phyloP scores from a whole-genome alignment of 2,797 vertebrate species.

The Vultur gryphus region DNA sequence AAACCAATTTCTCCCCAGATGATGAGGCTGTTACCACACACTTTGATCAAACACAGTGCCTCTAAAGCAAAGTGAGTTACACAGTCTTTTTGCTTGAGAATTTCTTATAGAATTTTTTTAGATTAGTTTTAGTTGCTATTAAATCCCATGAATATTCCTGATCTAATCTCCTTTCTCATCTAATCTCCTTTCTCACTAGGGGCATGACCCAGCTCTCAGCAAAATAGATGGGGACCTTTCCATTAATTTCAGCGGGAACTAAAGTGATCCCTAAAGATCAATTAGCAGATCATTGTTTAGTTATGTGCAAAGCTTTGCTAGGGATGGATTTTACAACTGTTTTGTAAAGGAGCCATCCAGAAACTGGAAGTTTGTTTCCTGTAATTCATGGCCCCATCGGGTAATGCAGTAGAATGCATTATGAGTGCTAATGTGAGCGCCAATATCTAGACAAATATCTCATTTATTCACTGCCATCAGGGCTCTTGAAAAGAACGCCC shows the following conservation, averaged over 20 bases:
- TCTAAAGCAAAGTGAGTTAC: neutral
- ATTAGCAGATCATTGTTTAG: neutral
- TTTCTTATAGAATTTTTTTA: neutral
- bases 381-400: neutral
- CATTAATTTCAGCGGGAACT: neutral
- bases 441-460: neutral
- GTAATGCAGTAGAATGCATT: neutral
- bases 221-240: neutral
- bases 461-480: neutral
- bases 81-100: neutral
- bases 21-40: neutral
- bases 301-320: neutral
- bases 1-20: neutral
- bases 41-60: neutral
- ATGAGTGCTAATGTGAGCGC: neutral
- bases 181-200: neutral
- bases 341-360: neutral
- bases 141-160: neutral
- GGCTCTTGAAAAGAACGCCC: neutral
- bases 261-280: neutral
- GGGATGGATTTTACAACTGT: neutral
- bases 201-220: neutral
- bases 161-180: neutral
- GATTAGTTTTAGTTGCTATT: neutral
- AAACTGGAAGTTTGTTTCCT: neutral